These are phyloP conservation scores for Euphonia xanthogaster DNA, from an alignment of 2,797 vertebrate species.

Conservation along the genomic window DNA sequence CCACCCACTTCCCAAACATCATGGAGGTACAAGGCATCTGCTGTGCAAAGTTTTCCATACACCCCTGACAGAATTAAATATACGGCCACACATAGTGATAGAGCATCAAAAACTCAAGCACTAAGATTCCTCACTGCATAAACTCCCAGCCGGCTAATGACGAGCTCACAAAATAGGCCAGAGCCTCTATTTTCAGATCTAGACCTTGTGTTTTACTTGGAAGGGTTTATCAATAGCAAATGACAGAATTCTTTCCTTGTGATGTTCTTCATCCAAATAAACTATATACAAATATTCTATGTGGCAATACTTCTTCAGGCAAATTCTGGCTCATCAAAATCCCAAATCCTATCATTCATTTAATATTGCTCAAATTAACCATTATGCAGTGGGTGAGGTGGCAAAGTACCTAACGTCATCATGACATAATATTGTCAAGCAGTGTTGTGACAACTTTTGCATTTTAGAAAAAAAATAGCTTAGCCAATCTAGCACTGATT, in stretches of 20 bases:
- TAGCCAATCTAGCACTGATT: constrained; percentile 40
- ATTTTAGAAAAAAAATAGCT: constrained; percentile 39
- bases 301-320: not conserved
- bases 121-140: not conserved
- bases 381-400: constrained; percentile 47
- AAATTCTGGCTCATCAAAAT: constrained; percentile 28
- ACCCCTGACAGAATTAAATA: constrained; percentile 41
- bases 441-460: constrained; percentile 30
- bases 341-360: constrained; percentile 5
- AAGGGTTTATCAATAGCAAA: constrained; percentile 41
- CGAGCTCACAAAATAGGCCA: constrained; percentile 22
- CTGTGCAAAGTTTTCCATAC: constrained; percentile 39
- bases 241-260: constrained; percentile 10
- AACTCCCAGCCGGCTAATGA: constrained; percentile 40
- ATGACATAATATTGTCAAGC: constrained; percentile 58
- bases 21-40: constrained; percentile 38
- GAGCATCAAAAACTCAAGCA: constrained; percentile 5
- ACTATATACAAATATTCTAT: constrained; percentile 2
- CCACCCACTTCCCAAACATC: constrained; percentile 41
- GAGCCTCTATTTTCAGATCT: constrained; percentile 47
- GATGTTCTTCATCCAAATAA: not conserved
- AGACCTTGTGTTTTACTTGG: constrained; percentile 36
- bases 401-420: constrained; percentile 51
- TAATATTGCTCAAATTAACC: constrained; percentile 44
- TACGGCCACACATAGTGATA: not conserved